These are phyloP conservation scores for Drosophila baimaii DNA, from an alignment of 1,140 invertebrate species.

Conservation along the genomic window DNA sequence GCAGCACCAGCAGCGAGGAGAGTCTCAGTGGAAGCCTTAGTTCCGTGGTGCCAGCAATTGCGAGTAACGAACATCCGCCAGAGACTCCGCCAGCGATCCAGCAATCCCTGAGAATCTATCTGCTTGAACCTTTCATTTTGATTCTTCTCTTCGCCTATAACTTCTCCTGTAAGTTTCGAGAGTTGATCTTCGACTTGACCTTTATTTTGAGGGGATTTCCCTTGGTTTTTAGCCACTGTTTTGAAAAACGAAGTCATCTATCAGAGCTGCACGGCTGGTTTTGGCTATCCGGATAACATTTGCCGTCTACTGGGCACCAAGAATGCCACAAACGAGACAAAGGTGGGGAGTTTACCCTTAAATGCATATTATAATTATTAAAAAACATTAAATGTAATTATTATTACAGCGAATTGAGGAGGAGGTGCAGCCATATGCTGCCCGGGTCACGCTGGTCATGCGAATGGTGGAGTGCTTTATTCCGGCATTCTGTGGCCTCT, in stretches of 20 bases:
- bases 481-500: slow-evolving; percentile 87
- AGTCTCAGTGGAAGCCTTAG: slow-evolving; percentile 3
- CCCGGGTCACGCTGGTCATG: slow-evolving; percentile 86
- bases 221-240: slow-evolving; percentile 85
- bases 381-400: background rate
- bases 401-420: slow-evolving; percentile 85
- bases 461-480: slow-evolving; percentile 86
- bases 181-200: background rate
- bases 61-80: background rate
- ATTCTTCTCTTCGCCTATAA: slow-evolving; percentile 77
- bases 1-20: slow-evolving; percentile 26
- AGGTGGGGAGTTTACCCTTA: slow-evolving; percentile 21
- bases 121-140: slow-evolving; percentile 72
- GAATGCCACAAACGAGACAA: slow-evolving; percentile 84
- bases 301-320: slow-evolving; percentile 85
- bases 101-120: slow-evolving; percentile 38
- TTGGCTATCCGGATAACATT: slow-evolving; percentile 84
- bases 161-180: slow-evolving; percentile 70
- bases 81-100: background rate
- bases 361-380: background rate
- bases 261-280: slow-evolving; percentile 85
- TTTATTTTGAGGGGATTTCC: background rate
- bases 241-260: slow-evolving; percentile 86
- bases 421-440: slow-evolving; percentile 87
- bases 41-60: background rate